These are phyloP conservation scores for Drepana arcuata DNA, from an alignment of 1,140 invertebrate species.

Conservation along the genomic window DNA sequence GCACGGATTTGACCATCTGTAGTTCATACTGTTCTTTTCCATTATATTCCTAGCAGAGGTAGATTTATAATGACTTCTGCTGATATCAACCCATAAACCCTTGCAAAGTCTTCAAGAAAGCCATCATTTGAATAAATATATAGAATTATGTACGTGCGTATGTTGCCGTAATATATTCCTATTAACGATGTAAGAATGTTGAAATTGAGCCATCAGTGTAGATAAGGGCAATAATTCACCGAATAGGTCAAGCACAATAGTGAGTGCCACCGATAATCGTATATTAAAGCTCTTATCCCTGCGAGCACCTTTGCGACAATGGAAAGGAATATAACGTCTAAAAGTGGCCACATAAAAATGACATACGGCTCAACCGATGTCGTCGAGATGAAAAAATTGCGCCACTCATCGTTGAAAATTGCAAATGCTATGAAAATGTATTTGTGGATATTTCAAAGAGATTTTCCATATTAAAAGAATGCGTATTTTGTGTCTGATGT, in stretches of 20 bases:
- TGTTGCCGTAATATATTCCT: too few species aligned
- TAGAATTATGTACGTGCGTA: too few species aligned
- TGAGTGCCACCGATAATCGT: constrained; percentile 69
- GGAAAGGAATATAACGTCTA: constrained; percentile 65
- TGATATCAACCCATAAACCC: constrained; percentile 8
- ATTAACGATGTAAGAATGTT: constrained; percentile 19
- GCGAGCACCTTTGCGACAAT: constrained; percentile 65
- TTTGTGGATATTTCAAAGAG: too few species aligned
- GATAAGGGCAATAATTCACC: constrained; percentile 53
- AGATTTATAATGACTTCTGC: neutral
- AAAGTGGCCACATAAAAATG: constrained; percentile 70
- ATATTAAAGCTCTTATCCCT: constrained; percentile 69
- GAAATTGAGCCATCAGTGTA: constrained; percentile 28
- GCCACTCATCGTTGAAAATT: constrained; percentile 2
- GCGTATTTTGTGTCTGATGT: too few species aligned
- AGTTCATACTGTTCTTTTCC: too few species aligned
- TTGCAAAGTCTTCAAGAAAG: too few species aligned
- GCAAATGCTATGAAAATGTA: too few species aligned
- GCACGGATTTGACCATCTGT: too few species aligned
- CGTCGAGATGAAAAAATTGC: constrained; percentile 40
- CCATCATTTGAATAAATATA: too few species aligned
- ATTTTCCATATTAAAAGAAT: too few species aligned
- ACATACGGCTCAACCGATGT: constrained; percentile 41
- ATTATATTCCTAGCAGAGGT: too few species aligned
- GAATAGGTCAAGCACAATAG: constrained; percentile 67